A percentile compares a stretch with the other conserved stretches of the same genome.
Evolutionary conservation across 2,113 vertebrate species (phyloP).

Genomic region (Tor tambroides): DNA sequence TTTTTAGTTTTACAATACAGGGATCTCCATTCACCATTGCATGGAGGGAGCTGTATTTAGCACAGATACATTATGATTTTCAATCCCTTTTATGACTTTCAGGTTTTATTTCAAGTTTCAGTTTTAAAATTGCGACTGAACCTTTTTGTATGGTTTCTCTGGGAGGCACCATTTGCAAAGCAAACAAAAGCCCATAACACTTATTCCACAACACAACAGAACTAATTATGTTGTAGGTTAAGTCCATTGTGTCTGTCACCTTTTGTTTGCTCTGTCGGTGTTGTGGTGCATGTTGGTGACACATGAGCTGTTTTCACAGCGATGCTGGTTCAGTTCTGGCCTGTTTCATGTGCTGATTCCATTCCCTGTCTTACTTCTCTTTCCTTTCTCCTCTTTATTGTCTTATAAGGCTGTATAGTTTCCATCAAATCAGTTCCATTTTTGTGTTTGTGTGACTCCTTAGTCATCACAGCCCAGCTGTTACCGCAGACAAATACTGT

Average conservation of each 20-base stretch:
- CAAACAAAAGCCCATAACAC: neutral
- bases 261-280: constrained; percentile 1
- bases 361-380: neutral
- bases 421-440: neutral
- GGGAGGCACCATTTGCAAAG: neutral
- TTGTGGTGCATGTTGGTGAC: neutral
- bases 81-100: neutral
- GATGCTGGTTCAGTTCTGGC: neutral
- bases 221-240: constrained; percentile 9
- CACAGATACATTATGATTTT: neutral
- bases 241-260: neutral
- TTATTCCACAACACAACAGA: neutral
- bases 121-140: neutral
- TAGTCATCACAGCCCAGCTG: neutral
- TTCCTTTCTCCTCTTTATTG: neutral
- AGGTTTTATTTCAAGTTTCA: neutral
- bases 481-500: neutral
- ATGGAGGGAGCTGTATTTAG: neutral
- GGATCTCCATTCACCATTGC: neutral
- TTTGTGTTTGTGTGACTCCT: neutral
- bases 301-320: neutral
- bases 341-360: neutral
- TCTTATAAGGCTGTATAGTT: neutral
- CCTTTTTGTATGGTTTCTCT: neutral
- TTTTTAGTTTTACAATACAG: neutral